A percentile compares a stretch with the other conserved stretches of the same genome.
phyloP scores from a whole-genome alignment of 2,113 vertebrate species.

The Corvus cornix region DNA sequence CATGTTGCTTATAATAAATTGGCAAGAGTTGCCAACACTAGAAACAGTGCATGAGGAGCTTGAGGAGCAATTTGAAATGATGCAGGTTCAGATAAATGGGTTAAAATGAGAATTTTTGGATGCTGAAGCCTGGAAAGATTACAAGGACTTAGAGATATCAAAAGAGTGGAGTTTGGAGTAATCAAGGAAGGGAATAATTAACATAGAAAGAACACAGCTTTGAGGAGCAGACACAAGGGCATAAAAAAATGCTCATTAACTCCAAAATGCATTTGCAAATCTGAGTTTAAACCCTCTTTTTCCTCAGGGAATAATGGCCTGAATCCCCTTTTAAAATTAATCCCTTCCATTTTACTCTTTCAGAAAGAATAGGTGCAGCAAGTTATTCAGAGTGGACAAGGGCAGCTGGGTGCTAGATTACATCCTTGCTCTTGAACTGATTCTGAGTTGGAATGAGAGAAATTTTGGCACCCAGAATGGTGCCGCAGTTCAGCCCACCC shows the following conservation, averaged over 20 bases:
- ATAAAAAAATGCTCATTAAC: not conserved
- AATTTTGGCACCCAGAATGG: not conserved
- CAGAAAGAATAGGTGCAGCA: not conserved
- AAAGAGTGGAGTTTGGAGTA: not conserved
- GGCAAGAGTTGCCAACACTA: not conserved
- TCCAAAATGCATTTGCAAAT: not conserved
- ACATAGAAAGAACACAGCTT: not conserved
- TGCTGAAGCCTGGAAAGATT: not conserved
- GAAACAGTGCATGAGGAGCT: not conserved
- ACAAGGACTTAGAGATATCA: not conserved
- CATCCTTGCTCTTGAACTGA: not conserved
- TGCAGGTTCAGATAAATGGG: not conserved
- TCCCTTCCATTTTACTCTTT: not conserved
- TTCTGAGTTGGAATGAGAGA: not conserved
- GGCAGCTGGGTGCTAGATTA: not conserved
- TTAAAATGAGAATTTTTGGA: not conserved
- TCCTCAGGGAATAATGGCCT: not conserved
- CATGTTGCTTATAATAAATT: not conserved
- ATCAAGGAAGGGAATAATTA: slow-evolving; percentile 8
- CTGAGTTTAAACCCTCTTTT: not conserved
- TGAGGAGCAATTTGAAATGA: not conserved
- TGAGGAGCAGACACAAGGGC: not conserved
- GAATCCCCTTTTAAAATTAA: not conserved
- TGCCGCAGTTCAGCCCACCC: not conserved
- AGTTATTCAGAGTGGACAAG: not conserved